Evolutionary conservation across 2,797 vertebrate genomes (phyloP).

Genomic region (Kryptopterus vitreolus): DNA sequence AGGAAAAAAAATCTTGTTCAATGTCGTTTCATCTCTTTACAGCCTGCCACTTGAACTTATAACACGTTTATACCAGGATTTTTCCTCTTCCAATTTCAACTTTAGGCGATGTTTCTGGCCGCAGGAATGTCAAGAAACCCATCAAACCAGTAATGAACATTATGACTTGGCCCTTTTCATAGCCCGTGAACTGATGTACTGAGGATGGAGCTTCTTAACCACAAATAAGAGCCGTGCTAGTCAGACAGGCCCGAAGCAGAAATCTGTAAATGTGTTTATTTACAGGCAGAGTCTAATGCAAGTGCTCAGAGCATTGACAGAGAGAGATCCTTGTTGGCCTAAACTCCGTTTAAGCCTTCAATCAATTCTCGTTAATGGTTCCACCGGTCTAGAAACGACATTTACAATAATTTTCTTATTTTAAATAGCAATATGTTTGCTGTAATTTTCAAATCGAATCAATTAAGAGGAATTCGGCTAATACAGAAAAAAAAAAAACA

Average conservation of each 20-base stretch:
- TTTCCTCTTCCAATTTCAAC: neutral
- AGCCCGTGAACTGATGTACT: neutral
- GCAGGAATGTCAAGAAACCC: neutral
- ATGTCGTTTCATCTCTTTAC: slow-evolving; percentile 37
- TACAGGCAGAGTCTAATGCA: slow-evolving; percentile 65
- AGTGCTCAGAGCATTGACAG: slow-evolving; percentile 62
- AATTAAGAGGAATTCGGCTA: neutral
- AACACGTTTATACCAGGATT: neutral
- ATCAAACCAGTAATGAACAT: neutral
- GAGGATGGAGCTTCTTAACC: neutral
- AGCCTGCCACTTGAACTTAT: slow-evolving; percentile 20
- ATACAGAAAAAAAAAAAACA: too few species aligned
- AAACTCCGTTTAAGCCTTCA: slow-evolving; percentile 65
- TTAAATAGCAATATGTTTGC: neutral
- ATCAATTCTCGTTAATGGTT: slow-evolving; percentile 53
- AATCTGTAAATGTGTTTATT: slow-evolving; percentile 60
- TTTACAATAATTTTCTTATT: neutral
- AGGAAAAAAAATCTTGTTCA: neutral
- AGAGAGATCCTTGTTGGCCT: slow-evolving; percentile 57
- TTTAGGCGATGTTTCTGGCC: neutral
- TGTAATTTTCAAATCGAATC: neutral
- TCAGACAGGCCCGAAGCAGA: slow-evolving; percentile 47
- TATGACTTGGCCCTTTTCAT: neutral
- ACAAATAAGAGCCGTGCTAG: neutral
- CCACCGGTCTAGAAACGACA: neutral